Base-by-base conservation (phyloP, 2,888 invertebrate genomes). In the Euzetes globulus region DNA sequence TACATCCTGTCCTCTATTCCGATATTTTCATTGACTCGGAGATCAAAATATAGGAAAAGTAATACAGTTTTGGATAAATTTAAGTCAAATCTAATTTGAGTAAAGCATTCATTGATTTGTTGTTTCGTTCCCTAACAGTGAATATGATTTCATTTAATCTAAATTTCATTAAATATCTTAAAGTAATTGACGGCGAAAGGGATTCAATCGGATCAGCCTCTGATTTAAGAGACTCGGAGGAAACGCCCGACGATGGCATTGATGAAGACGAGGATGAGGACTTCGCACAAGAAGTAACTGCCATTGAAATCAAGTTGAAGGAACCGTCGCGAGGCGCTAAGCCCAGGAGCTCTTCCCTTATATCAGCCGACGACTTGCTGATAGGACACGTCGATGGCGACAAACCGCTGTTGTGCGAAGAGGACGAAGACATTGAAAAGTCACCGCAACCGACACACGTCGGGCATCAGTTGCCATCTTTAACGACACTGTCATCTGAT, bases 391-490 rank as follows among this genome's bases (percentile, higher is more conserved):
- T 73, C n/a, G 90, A 89, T 79, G 91, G 90, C 0, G 90, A 89
- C 77, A 87, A 87, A 78, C 91, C 91, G 0, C 82, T 91, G 52
- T 81, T 91, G 5, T 85, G 90, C 74, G 91, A 91, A 80, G 90
- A 91, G 81, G 91, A 91, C 27, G 82, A 82, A 73, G 89, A 89
- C 15, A 50, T 27, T 6, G 50, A 71, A 13, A 50, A 37, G 50
- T 60, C 60, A 45, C 71, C 55, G 1, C 50, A 71, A 50, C n/a
- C 47, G 63, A 25, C 6, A 25, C 60, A 25, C 29, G 33, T 60
- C 27, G 33, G 3, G 0, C 60, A 60, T 27, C 37, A 41, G 22
- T n/a, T 19, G 22, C 68, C 37, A 37, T 37, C 37, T 17, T 6
- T 68, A 11, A 3, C 63, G 3, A 41, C 68, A 9, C 27, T 60